phyloP scores from a whole-genome alignment of 1,140 invertebrate species.

The Lepidostoma basale region DNA sequence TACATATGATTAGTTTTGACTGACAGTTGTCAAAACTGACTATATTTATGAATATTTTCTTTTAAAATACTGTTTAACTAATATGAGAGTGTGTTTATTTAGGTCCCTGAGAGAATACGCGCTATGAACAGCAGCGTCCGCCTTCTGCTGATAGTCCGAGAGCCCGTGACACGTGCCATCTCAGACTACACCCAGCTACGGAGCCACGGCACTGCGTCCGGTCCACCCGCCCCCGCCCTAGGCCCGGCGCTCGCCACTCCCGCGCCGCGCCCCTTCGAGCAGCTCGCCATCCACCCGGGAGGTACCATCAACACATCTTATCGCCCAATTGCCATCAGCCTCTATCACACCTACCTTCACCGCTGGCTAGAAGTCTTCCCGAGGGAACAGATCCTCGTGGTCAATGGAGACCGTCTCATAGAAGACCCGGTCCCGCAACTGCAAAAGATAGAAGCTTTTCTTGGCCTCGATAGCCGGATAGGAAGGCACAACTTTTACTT shows the following conservation, averaged over 20 bases:
- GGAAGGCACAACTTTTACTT: slow-evolving; percentile 94
- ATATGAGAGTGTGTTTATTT: slow-evolving; percentile 6
- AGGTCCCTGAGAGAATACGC: slow-evolving; percentile 85
- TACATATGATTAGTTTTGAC: no score
- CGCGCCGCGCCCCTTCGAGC: slow-evolving; percentile 73
- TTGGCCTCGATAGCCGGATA: slow-evolving; percentile 73
- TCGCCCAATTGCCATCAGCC: slow-evolving; percentile 78
- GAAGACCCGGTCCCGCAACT: slow-evolving; percentile 91
- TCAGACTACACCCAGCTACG: slow-evolving; percentile 93
- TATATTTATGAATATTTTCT: no score
- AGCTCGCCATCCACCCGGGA: slow-evolving; percentile 78
- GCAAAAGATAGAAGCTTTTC: slow-evolving; percentile 85
- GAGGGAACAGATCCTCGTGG: slow-evolving; percentile 87
- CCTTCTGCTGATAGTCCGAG: slow-evolving; percentile 91
- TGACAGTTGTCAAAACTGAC: no score
- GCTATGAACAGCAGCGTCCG: slow-evolving; percentile 94
- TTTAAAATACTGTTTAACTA: no score
- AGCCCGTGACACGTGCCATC: slow-evolving; percentile 93
- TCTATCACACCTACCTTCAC: slow-evolving; percentile 83
- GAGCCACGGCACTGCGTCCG: slow-evolving; percentile 73
- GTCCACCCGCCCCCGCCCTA: slow-evolving; percentile 59
- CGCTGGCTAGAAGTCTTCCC: slow-evolving; percentile 90
- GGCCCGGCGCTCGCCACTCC: slow-evolving; percentile 47
- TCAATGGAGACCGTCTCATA: slow-evolving; percentile 95
- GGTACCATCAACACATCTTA: slow-evolving; percentile 84